These are phyloP conservation scores for Pocota personata DNA, from an alignment of 2,888 invertebrate genomes.

Conservation along the genomic window DNA sequence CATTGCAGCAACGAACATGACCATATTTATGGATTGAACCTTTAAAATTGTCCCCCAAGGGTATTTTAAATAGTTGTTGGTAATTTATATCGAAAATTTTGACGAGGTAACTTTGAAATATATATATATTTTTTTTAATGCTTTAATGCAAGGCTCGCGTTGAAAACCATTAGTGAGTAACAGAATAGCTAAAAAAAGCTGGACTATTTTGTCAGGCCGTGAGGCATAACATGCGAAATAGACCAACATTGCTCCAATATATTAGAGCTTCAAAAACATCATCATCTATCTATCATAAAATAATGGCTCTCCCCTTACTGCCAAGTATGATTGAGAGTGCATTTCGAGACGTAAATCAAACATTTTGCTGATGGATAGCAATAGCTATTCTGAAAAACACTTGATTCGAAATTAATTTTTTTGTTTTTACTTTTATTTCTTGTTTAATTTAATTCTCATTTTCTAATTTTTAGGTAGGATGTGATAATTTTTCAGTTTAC, in stretches of 20 bases:
- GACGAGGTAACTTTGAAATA: neutral
- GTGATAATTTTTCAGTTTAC: neutral
- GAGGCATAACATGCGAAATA: neutral
- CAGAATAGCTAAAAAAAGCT: too few species aligned
- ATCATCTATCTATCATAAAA: neutral
- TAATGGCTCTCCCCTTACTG: constrained; percentile 1
- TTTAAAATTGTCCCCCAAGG: neutral
- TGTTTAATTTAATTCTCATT: too few species aligned
- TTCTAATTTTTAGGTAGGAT: neutral
- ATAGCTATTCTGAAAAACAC: too few species aligned
- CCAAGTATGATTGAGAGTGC: neutral
- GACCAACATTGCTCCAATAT: neutral
- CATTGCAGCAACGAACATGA: neutral
- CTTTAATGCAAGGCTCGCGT: neutral
- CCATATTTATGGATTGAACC: neutral
- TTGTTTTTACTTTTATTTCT: too few species aligned
- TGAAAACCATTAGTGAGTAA: neutral
- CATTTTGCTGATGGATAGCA: too few species aligned
- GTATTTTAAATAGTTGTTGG: neutral
- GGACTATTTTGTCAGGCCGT: neutral
- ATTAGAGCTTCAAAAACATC: neutral
- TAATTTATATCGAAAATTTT: neutral
- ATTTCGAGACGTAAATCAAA: neutral
- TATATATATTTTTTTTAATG: neutral
- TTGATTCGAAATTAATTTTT: too few species aligned